phyloP scores from a whole-genome alignment of 2,797 vertebrate species.

The Threskiornis aethiopicus region DNA sequence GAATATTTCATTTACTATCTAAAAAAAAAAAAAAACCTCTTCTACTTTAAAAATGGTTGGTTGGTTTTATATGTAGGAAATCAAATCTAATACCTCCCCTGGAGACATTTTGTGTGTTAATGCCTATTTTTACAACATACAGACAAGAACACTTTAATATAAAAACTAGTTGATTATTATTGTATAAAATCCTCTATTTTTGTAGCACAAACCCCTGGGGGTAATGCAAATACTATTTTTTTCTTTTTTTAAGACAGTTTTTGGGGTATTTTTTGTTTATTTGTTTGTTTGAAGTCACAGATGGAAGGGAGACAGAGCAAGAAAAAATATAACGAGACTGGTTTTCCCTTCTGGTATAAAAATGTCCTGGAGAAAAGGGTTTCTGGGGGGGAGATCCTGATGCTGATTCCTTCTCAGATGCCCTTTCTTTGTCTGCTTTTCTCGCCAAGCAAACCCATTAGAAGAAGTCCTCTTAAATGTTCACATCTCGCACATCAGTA shows the following conservation, averaged over 20 bases:
- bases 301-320: constrained; percentile 75
- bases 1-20: constrained; percentile 60
- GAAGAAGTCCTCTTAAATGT: constrained; percentile 85
- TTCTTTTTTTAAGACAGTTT: constrained; percentile 75
- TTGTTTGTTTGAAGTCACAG: constrained; percentile 75
- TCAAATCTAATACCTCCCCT: constrained; percentile 77
- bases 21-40: constrained; percentile 75
- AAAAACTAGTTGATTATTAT: constrained; percentile 85
- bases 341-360: constrained; percentile 75
- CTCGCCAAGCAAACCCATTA: constrained; percentile 58
- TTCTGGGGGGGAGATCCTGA: constrained; percentile 63
- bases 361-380: constrained; percentile 72
- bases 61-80: constrained; percentile 71
- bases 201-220: constrained; percentile 76
- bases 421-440: constrained; percentile 68
- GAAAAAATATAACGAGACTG: constrained; percentile 64
- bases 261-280: constrained; percentile 69
- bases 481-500: constrained; percentile 94
- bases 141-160: constrained; percentile 79
- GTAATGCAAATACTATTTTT: constrained; percentile 78
- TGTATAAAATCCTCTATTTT: constrained; percentile 76
- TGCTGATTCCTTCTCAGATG: constrained; percentile 71
- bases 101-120: constrained; percentile 77
- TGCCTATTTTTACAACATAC: constrained; percentile 79
- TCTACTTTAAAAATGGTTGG: constrained; percentile 83